Conservation (phyloP, 2,113 vertebrate species). For the Pica pica region DNA sequence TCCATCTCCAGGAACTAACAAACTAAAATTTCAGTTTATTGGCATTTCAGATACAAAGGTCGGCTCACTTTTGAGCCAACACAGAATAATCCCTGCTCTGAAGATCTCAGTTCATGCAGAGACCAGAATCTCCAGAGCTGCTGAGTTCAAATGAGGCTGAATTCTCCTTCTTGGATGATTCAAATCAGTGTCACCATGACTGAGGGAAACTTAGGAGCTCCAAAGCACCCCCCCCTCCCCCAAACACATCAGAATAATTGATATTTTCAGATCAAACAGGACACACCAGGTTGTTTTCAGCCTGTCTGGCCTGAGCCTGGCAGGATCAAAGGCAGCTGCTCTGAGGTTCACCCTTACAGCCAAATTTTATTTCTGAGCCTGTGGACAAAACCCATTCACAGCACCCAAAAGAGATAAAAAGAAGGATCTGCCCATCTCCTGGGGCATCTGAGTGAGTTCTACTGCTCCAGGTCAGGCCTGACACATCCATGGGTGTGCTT, state of each 20-base stretch:
- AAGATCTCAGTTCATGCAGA: neutral
- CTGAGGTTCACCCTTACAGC: neutral
- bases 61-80: neutral
- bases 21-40: neutral
- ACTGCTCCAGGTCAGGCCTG: neutral
- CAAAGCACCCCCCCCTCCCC: neutral
- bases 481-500: neutral
- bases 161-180: neutral
- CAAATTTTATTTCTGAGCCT: neutral
- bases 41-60: neutral
- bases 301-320: neutral
- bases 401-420: neutral
- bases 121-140: neutral
- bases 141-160: neutral
- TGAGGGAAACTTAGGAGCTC: neutral
- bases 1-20: neutral
- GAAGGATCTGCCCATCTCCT: neutral
- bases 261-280: neutral
- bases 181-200: neutral
- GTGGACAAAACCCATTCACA: neutral
- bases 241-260: neutral
- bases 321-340: neutral
- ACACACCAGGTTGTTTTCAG: neutral
- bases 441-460: neutral
- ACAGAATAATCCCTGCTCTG: neutral